Evolutionary conservation across 2,888 invertebrate genomes (phyloP).

Genomic region (Pyrrhosoma nymphula): DNA sequence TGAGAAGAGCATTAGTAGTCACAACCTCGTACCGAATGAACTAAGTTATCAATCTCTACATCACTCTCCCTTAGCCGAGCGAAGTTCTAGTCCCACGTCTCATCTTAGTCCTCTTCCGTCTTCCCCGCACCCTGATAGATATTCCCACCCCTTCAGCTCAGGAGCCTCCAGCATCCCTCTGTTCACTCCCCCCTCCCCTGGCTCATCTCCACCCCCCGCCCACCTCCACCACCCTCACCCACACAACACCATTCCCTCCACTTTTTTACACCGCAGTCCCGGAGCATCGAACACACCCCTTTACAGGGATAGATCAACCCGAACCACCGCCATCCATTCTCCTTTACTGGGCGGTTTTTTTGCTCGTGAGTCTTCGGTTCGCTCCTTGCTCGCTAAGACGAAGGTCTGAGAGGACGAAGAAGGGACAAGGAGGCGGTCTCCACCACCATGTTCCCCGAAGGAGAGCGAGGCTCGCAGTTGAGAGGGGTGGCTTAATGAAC

Average conservation of each 20-base stretch:
- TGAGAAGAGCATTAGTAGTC: too few species aligned
- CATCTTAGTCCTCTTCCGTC: too few species aligned
- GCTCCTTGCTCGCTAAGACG: neutral
- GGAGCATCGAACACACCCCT: neutral
- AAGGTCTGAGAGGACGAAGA: neutral
- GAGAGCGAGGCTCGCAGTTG: too few species aligned
- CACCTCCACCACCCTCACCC: neutral
- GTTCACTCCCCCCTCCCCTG: neutral
- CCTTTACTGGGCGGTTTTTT: neutral
- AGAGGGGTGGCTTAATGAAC: neutral
- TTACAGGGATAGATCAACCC: neutral
- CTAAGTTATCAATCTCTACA: too few species aligned
- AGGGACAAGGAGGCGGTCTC: neutral
- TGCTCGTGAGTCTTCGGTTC: neutral
- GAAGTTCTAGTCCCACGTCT: too few species aligned
- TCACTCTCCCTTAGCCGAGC: too few species aligned
- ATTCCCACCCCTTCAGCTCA: too few species aligned
- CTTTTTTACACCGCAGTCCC: neutral
- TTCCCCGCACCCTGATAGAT: too few species aligned
- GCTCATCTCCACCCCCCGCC: neutral
- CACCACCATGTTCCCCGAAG: neutral
- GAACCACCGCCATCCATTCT: neutral
- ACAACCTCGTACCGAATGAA: too few species aligned
- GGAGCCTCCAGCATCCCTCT: too few species aligned
- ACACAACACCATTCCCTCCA: neutral